Evolutionary conservation across 2,113 vertebrate genomes (phyloP), one percentile per base, ranked within the genome.

Genomic region (Larimichthys polyactis): DNA sequence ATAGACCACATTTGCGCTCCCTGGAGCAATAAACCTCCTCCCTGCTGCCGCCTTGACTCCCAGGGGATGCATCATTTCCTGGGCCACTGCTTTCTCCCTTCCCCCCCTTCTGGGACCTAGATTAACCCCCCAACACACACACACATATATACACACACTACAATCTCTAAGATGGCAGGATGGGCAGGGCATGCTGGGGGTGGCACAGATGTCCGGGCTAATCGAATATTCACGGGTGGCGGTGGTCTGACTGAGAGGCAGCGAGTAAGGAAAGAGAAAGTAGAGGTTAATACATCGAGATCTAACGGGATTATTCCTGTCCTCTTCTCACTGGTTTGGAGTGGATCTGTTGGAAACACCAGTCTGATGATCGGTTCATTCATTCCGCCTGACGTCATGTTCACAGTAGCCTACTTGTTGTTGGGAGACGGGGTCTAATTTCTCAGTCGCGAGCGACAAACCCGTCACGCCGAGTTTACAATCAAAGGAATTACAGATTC

Each of bases 201-300:
- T 83, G 87, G 83, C 87, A 89, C 93, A 92, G 91, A 93, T 94
- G 92, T 92, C 91, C 60, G n/a, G 87, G 78, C 51, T 81, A 86
- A 91, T 92, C 75, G 65, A 90, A 90, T 86, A 81, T 80, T 90
- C 55, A 20, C 57, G 86, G 90, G 89, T 82, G 90, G 89, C 15
- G 40, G 68, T 68, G 82, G 82, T 89, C 75, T 70, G 68, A 84
- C 87, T 14, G 75, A 65, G 88, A 92, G 62, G 69, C 76, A 70
- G 66, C 4, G 27, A 85, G 14, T 24, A 43, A 14, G 27, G 27
- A 66, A 19, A 44, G 7, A 32, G 44, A n/a, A 43, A n/a, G 27
- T 48, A 40, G 43, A 40, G 10, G 36, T 17, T 10, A 52, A 52
- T n/a, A 52, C 51, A 52, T n/a, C 3, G 19, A 52, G 51, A 52